Percentiles rank a stretch among this genome's conserved stretches.
Evolutionary conservation across 2,797 vertebrate species (phyloP).

Genomic region (Sebastes steindachneri): DNA sequence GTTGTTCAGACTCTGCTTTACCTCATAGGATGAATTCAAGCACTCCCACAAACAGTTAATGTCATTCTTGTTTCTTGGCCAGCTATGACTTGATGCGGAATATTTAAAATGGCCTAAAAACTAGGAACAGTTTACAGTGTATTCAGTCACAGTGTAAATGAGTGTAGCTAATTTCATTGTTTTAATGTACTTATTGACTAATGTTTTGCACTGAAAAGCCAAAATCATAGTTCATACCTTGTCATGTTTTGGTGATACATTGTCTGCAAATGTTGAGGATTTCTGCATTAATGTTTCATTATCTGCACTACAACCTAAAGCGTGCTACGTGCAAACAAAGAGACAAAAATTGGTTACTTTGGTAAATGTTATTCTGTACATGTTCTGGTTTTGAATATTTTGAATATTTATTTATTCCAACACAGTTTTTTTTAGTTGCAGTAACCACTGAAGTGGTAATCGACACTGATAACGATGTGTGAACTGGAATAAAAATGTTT

Average conservation of each 20-base stretch:
- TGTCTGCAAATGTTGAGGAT: conserved; percentile 16
- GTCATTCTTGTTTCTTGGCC: conserved; percentile 30
- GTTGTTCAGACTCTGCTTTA: conserved; percentile 92
- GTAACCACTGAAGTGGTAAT: conserved; percentile 22
- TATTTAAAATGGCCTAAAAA: conserved; percentile 33
- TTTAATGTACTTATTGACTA: conserved; percentile 33
- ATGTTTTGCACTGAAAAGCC: conserved; percentile 63
- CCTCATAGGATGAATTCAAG: conserved; percentile 79
- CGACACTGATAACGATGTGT: conserved; percentile 36
- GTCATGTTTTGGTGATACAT: conserved; percentile 42
- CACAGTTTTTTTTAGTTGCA: conserved; percentile 33
- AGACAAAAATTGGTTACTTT: conserved; percentile 23
- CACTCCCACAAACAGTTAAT: conserved; percentile 33
- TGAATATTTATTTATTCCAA: conserved; percentile 66
- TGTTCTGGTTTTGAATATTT: conserved; percentile 31
- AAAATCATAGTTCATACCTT: conserved; percentile 34
- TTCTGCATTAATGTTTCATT: conserved; percentile 15
- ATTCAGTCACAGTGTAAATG: conserved; percentile 30
- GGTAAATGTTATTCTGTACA: conserved; percentile 24
- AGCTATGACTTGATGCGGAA: conserved; percentile 13
- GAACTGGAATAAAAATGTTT: conserved; percentile 72
- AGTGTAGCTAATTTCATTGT: conserved; percentile 9
- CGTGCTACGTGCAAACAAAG: conserved; percentile 29
- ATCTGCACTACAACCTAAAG: conserved; percentile 35
- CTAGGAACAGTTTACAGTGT: conserved; percentile 40